Evolutionary conservation across 1,140 invertebrate species (phyloP), one percentile per base, ranked within the genome.

Genomic region (Diprion similis): DNA sequence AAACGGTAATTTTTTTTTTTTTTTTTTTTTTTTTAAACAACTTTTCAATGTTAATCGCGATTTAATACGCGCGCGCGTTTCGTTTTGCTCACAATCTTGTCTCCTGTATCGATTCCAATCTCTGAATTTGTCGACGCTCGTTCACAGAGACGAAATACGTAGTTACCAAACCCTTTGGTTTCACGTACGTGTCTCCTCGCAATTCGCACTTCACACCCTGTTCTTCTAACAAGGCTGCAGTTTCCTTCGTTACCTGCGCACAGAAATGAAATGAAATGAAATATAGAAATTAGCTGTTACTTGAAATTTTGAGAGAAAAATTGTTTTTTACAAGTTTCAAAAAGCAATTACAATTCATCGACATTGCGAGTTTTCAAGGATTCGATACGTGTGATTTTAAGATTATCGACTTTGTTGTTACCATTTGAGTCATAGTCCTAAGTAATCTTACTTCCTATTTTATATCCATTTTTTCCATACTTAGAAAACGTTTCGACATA

Each of bases 91-190:
- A 85, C 70, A 85, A 79, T 78, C 77, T 80, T n/a, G 84, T 85
- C 37, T 84, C 83, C 45, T 84, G 82, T 4, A 80, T 67, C 59
- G 77, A 79, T 66, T 80, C 78, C 7, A 70, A 59, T 75, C 71
- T 79, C n/a, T 78, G 72, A 15, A 85, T 78, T 9, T 75, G 74
- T 59, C 76, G 78, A 8, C 92, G 84, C 70, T 92, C 89, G 79
- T 94, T 91, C 8, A 94, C 84, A 19, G 89, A 89, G 8, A 95
- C 91, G 78, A 93, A 94, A 82, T 94, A 95, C 8, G 94, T 95
- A 48, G 91, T 91, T 1, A 95, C 90, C 46, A 90, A 88, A 24
- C 92, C 93, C 74, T 93, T 93, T 15, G 94, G 94, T 87, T 96
- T 96, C 0, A 96, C 93, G 78, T 89, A 91, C 4, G 91, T 94